A percentile compares a stretch with the other conserved stretches of the same genome.
phyloP scores from a whole-genome alignment of 2,113 vertebrate species.

The Oryzias javanicus region DNA sequence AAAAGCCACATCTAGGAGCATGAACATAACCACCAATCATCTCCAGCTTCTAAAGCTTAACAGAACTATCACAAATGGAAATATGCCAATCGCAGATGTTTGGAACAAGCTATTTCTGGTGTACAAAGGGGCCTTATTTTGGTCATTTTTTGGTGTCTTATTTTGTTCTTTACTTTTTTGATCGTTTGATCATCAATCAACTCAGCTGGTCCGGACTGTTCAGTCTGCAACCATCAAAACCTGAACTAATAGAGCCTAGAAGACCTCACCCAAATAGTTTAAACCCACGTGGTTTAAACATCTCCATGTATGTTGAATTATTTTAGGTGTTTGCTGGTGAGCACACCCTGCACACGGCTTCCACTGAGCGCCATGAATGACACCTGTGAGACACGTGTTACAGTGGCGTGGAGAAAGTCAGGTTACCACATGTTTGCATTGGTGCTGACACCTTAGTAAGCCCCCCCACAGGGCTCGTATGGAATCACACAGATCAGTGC shows the following conservation, averaged over 20 bases:
- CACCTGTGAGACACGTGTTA: slow-evolving; percentile 48
- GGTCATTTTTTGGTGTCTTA: too few relatives aligned
- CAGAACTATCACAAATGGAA: too few relatives aligned
- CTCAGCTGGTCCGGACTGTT: not conserved
- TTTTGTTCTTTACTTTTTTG: too few relatives aligned
- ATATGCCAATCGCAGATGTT: too few relatives aligned
- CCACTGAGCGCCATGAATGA: slow-evolving; percentile 10
- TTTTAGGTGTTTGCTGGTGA: slow-evolving; percentile 17
- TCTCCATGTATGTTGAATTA: slow-evolving; percentile 2
- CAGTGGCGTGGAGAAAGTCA: slow-evolving; percentile 42
- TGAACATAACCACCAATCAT: slow-evolving; percentile 46
- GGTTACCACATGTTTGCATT: slow-evolving; percentile 52
- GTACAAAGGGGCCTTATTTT: too few relatives aligned
- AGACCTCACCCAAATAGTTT: not conserved
- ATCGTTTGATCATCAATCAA: not conserved
- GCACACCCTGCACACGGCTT: not conserved
- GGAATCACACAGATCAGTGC: slow-evolving; percentile 44
- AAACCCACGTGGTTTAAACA: not conserved
- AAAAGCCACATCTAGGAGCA: slow-evolving; percentile 29
- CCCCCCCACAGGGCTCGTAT: slow-evolving; percentile 41
- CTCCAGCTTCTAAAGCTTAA: slow-evolving; percentile 2
- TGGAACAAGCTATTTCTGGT: too few relatives aligned
- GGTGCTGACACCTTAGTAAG: slow-evolving; percentile 49
- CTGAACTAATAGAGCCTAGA: not conserved
- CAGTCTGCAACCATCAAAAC: not conserved